Evolutionary conservation across 2,888 invertebrate species (phyloP).

Genomic region (Leptopilina drosophilae): DNA sequence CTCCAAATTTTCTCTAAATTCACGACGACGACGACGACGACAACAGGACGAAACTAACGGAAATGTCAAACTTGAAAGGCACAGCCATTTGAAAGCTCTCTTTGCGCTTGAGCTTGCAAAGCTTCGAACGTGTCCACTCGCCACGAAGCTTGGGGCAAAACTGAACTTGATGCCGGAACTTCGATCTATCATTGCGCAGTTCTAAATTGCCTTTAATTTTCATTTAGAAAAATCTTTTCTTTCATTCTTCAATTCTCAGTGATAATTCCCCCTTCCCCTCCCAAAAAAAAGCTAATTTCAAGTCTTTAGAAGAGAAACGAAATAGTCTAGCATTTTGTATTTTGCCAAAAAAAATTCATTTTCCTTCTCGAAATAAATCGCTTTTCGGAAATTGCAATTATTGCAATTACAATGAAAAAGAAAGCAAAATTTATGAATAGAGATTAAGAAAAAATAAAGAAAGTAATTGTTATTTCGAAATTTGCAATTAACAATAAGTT

Average conservation of each 20-base stretch:
- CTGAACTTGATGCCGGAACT: slow-evolving; percentile 63
- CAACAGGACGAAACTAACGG: slow-evolving; percentile 45
- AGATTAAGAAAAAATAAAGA: too few species aligned
- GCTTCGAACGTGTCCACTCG: slow-evolving; percentile 66
- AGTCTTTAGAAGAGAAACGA: too few species aligned
- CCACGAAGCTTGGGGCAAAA: slow-evolving; percentile 71
- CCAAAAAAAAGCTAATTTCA: slow-evolving; percentile 8
- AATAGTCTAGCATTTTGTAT: too few species aligned
- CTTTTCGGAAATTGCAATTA: too few species aligned
- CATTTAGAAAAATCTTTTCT: not conserved
- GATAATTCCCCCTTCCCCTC: too few species aligned
- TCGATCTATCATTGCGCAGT: slow-evolving; percentile 42
- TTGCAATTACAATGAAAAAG: too few species aligned
- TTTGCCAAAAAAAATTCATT: too few species aligned
- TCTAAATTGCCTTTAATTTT: not conserved
- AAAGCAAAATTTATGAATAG: too few species aligned
- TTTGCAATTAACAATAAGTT: too few species aligned
- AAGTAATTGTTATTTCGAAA: too few species aligned
- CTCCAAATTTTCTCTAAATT: slow-evolving; percentile 41
- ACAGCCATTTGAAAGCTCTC: slow-evolving; percentile 74
- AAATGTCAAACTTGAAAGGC: slow-evolving; percentile 67
- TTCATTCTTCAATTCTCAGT: not conserved
- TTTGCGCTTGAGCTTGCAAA: slow-evolving; percentile 63
- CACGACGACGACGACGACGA: not conserved
- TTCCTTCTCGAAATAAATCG: too few species aligned